Conservation (phyloP, 1,140 invertebrate species). For the Linepithema humile region DNA sequence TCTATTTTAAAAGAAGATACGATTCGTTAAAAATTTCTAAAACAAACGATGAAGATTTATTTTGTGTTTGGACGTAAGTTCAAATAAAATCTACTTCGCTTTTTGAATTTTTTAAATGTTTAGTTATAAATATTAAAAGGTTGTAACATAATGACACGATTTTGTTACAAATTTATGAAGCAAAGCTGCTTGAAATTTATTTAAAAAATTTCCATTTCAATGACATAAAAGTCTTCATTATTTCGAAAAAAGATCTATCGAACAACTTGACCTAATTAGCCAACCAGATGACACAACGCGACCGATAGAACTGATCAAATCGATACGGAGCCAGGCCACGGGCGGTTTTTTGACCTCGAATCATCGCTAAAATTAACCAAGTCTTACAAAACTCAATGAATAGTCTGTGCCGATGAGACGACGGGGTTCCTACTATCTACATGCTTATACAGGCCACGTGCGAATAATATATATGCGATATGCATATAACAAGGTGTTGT, state of each 20-base stretch:
- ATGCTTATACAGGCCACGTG: background rate
- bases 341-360: constrained; percentile 72
- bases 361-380: constrained; percentile 69
- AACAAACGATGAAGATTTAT: too few relatives aligned
- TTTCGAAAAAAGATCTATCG: background rate
- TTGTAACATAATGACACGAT: background rate
- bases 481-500: too few relatives aligned
- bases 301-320: constrained; percentile 29
- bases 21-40: too few relatives aligned
- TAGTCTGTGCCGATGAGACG: background rate
- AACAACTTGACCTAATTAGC: background rate
- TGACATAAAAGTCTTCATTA: too few relatives aligned
- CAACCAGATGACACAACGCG: background rate
- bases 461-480: background rate
- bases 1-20: too few relatives aligned
- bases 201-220: too few relatives aligned
- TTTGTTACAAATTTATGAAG: background rate
- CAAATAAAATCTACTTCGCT: too few relatives aligned
- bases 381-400: constrained; percentile 68
- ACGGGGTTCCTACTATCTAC: background rate
- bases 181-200: too few relatives aligned
- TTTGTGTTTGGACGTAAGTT: too few relatives aligned
- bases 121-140: background rate
- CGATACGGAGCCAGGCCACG: constrained; percentile 58
- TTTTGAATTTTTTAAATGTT: background rate